These are phyloP conservation scores for Catalaphyllia jardinei DNA, from an alignment of 64 coral and sea anemone species.

Conservation along the genomic window DNA sequence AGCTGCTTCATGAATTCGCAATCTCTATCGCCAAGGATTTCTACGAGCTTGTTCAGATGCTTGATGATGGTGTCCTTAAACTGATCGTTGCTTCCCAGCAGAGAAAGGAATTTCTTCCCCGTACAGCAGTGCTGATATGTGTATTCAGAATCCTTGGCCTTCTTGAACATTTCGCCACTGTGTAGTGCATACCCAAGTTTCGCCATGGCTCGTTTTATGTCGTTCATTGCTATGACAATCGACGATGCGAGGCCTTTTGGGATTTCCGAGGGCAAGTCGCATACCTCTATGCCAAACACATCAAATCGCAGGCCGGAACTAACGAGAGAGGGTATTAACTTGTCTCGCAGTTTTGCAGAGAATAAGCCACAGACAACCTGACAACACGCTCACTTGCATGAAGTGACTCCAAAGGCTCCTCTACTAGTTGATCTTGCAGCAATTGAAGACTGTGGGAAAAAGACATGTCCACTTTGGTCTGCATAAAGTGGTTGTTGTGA, in stretches of 20 bases:
- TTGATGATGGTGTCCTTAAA: conserved; percentile 17
- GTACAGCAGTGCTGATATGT: conserved; percentile 13
- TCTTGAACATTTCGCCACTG: neutral
- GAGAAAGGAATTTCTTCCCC: conserved; percentile 24
- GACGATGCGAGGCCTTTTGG: neutral
- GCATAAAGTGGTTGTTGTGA: conserved; percentile 8
- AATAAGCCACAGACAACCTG: neutral
- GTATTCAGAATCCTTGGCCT: neutral
- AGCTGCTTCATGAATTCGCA: neutral
- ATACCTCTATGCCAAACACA: neutral
- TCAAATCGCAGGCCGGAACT: conserved; percentile 16
- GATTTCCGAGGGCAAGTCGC: neutral
- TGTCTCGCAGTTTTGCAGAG: neutral
- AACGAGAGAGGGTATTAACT: neutral
- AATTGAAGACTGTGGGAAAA: neutral
- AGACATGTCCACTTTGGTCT: conserved; percentile 12
- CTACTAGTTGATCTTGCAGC: neutral
- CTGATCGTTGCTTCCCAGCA: neutral
- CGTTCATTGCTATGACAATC: neutral
- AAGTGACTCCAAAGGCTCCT: neutral
- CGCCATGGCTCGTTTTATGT: conserved; percentile 16
- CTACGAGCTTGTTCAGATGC: neutral
- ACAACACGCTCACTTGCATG: neutral
- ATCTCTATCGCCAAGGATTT: conserved; percentile 2
- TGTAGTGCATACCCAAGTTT: neutral